Percentiles rank a stretch among this genome's conserved stretches.
Evolutionary conservation across 2,113 vertebrate species (phyloP).

Genomic region (Alethe castanea): DNA sequence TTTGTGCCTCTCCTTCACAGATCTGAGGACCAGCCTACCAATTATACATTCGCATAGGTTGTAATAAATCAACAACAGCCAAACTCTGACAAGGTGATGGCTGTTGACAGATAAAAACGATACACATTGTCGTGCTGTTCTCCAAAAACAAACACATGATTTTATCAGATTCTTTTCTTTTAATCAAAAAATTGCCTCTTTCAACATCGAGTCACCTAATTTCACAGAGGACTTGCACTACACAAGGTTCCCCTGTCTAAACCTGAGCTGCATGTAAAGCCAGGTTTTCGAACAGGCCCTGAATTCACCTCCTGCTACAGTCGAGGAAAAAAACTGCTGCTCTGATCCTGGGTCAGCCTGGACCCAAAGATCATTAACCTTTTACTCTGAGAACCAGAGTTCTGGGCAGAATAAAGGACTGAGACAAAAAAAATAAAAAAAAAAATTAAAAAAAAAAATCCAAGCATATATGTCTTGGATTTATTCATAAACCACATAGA

Average conservation of each 20-base stretch:
- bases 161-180: slow-evolving; percentile 70
- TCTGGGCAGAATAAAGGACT: background rate
- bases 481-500: background rate
- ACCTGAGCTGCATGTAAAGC: slow-evolving; percentile 64
- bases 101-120: slow-evolving; percentile 73
- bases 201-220: slow-evolving; percentile 57
- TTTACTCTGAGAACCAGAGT: background rate
- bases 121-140: slow-evolving; percentile 43
- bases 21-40: slow-evolving; percentile 65
- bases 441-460: background rate
- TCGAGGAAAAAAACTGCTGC: background rate
- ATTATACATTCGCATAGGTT: slow-evolving; percentile 67
- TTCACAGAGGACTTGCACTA: slow-evolving; percentile 57
- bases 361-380: background rate
- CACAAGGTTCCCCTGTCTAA: slow-evolving; percentile 19
- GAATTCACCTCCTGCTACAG: background rate
- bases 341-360: background rate
- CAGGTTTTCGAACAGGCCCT: background rate
- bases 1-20: slow-evolving; percentile 44
- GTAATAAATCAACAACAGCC: slow-evolving; percentile 73
- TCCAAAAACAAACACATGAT: slow-evolving; percentile 69
- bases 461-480: background rate
- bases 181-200: slow-evolving; percentile 73
- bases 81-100: slow-evolving; percentile 71
- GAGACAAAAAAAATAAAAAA: background rate